phyloP scores from a whole-genome alignment of 1,140 invertebrate species.

The Tenebrio molitor region DNA sequence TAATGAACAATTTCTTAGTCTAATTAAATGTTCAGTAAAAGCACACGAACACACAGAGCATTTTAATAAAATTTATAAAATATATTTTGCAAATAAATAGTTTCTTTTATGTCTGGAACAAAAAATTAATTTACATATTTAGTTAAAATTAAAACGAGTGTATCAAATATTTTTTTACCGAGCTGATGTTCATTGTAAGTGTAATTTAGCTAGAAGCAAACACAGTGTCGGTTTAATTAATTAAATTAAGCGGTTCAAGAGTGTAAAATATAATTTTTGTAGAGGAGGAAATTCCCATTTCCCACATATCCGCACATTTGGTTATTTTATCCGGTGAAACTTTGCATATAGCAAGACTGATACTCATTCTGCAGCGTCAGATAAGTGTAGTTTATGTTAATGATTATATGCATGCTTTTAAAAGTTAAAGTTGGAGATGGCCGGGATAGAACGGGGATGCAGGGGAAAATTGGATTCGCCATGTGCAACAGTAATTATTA shows the following conservation, averaged over 20 bases:
- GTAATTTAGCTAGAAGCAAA: too few species aligned
- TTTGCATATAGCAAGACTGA: slow-evolving; percentile 60
- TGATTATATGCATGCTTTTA: slow-evolving; percentile 65
- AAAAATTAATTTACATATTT: too few species aligned
- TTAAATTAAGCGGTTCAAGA: not conserved
- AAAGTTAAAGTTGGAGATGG: slow-evolving; percentile 59
- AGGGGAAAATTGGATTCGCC: slow-evolving; percentile 62
- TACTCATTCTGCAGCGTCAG: slow-evolving; percentile 59
- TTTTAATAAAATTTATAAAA: too few species aligned
- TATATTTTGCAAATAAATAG: too few species aligned
- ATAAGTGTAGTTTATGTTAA: slow-evolving; percentile 64
- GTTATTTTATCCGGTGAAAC: slow-evolving; percentile 37
- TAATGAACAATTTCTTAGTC: too few species aligned
- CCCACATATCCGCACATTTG: slow-evolving; percentile 36
- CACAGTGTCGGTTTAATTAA: too few species aligned
- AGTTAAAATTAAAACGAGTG: too few species aligned
- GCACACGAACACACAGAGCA: too few species aligned
- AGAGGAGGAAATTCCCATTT: slow-evolving; percentile 25
- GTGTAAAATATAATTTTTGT: slow-evolving; percentile 29
- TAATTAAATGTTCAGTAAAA: too few species aligned
- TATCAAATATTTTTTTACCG: too few species aligned
- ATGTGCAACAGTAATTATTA: slow-evolving; percentile 65
- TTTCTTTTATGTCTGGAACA: too few species aligned
- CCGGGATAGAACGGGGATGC: slow-evolving; percentile 48
- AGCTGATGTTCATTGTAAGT: too few species aligned